Evolutionary conservation across 2,888 invertebrate genomes (phyloP).

Genomic region (Steinernema hermaphroditum): DNA sequence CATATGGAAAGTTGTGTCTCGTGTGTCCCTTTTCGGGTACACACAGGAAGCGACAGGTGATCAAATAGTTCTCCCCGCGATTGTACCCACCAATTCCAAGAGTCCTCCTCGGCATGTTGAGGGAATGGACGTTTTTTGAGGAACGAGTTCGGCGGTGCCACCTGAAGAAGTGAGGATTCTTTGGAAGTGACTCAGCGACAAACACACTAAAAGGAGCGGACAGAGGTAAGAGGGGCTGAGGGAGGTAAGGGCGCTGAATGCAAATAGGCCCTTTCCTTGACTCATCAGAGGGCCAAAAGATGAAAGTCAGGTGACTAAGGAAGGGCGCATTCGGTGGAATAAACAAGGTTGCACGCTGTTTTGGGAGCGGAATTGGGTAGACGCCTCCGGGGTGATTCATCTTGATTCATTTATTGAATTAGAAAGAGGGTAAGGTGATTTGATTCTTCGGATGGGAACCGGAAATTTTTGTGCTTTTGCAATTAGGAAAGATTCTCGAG

Average conservation of each 20-base stretch:
- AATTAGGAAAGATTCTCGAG: too few species aligned
- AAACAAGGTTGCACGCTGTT: constrained; percentile 1
- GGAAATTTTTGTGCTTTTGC: too few species aligned
- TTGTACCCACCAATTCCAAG: too few species aligned
- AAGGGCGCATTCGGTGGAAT: background rate
- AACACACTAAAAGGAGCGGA: constrained; percentile 8
- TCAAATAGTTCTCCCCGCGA: constrained; percentile 1
- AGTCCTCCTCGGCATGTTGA: too few species aligned
- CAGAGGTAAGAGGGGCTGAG: background rate
- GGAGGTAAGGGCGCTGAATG: constrained; percentile 23
- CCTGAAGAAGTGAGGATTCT: constrained; percentile 22
- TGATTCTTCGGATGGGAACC: too few species aligned
- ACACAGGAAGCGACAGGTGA: constrained; percentile 3
- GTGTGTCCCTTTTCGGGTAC: constrained; percentile 5
- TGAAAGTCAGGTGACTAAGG: constrained; percentile 14
- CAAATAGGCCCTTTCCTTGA: constrained; percentile 24
- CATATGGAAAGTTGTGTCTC: background rate
- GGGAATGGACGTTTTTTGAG: too few species aligned
- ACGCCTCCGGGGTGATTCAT: background rate
- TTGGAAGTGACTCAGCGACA: constrained; percentile 25
- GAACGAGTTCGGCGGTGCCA: constrained; percentile 18
- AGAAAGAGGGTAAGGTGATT: too few species aligned
- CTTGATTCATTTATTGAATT: too few species aligned
- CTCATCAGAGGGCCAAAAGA: constrained; percentile 10
- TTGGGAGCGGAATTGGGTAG: constrained; percentile 9